Conservation (phyloP, 2,113 vertebrate genomes). For the Solea senegalensis region DNA sequence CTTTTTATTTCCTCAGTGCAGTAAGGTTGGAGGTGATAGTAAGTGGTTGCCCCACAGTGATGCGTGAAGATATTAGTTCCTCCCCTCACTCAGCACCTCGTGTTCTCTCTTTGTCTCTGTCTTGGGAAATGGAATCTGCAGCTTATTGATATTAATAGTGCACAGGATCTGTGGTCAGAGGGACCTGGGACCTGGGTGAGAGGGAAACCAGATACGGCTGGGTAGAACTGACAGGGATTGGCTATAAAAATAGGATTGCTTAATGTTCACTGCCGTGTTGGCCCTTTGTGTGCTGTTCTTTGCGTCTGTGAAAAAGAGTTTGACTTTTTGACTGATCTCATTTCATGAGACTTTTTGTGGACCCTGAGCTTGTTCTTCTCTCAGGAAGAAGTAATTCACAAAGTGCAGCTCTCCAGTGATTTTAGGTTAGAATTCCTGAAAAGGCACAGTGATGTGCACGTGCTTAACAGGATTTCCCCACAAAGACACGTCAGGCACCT, state of each 20-base stretch:
- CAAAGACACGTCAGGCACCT: no score
- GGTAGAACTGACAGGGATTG: constrained; percentile 78
- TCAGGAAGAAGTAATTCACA: constrained; percentile 17
- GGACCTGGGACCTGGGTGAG: constrained; percentile 75
- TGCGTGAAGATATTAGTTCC: constrained; percentile 48
- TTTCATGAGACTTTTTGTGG: constrained; percentile 17
- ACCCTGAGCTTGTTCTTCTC: constrained; percentile 2
- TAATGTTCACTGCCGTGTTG: constrained; percentile 74
- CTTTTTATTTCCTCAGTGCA: neutral
- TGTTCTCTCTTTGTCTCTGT: constrained; percentile 76
- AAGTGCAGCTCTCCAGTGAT: constrained; percentile 27
- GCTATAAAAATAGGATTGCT: constrained; percentile 78
- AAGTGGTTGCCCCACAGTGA: constrained; percentile 42
- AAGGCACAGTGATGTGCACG: neutral
- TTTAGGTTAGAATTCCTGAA: constrained; percentile 35
- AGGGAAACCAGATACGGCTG: constrained; percentile 84
- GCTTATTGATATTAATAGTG: constrained; percentile 91
- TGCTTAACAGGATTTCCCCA: no score
- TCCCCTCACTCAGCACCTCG: constrained; percentile 51
- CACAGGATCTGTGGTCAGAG: constrained; percentile 83
- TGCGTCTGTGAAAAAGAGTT: constrained; percentile 2
- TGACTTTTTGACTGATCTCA: constrained; percentile 18
- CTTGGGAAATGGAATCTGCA: constrained; percentile 87
- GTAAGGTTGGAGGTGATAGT: constrained; percentile 39
- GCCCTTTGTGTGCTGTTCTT: constrained; percentile 7